Evolutionary conservation across 2,113 vertebrate species (phyloP).

Genomic region (Thinocorus orbignyianus): DNA sequence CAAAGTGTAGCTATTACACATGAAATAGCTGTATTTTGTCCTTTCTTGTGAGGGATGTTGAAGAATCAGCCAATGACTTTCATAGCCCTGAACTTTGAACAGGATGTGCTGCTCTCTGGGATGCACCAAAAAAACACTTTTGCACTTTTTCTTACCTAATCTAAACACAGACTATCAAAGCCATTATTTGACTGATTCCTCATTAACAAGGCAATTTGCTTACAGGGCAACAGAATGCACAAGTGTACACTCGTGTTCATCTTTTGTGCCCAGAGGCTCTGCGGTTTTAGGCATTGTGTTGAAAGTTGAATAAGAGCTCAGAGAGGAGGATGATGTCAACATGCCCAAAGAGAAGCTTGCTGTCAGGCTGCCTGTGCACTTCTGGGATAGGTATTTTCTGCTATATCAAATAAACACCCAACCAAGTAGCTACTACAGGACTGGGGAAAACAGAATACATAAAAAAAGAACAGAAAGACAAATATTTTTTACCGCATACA

Average conservation of each 20-base stretch:
- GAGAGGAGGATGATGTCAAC: constrained; percentile 58
- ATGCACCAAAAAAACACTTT: not conserved
- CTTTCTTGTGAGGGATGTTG: not conserved
- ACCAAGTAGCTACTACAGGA: not conserved
- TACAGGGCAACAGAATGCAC: constrained; percentile 48
- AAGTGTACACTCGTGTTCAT: constrained; percentile 35
- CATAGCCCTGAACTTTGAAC: not conserved
- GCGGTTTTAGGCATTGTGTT: constrained; percentile 37
- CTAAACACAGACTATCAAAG: constrained; percentile 10
- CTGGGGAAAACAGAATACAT: not conserved
- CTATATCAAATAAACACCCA: constrained; percentile 1
- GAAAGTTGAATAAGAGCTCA: constrained; percentile 54
- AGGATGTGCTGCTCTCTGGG: not conserved
- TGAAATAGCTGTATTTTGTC: not conserved
- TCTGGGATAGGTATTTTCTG: constrained; percentile 42
- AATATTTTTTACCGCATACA: not conserved
- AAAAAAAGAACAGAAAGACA: not conserved
- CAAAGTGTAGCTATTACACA: not conserved
- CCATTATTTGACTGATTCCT: constrained; percentile 54
- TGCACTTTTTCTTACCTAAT: constrained; percentile 16
- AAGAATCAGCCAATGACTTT: not conserved
- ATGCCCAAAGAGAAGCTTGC: constrained; percentile 5
- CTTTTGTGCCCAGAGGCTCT: constrained; percentile 42
- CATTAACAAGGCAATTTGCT: constrained; percentile 61
- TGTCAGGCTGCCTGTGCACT: constrained; percentile 26